Percentiles rank a stretch among this genome's conserved stretches.
phyloP scores from a whole-genome alignment of 1,140 invertebrate species.

The Sminthurinus signatus region DNA sequence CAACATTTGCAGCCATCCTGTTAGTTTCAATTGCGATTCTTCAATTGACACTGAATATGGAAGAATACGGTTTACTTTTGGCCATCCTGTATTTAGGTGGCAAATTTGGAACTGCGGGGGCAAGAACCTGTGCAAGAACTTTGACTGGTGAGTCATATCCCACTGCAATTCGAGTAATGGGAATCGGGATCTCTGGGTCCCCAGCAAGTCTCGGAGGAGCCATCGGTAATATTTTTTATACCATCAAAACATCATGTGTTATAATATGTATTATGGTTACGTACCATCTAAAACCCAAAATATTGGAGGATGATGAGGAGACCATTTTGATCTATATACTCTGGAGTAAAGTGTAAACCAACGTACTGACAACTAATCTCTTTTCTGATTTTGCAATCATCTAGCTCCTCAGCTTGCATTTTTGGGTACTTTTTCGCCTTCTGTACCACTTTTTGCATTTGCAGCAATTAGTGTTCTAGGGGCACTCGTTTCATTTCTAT shows the following conservation, averaged over 20 bases:
- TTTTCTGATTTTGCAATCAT: no score
- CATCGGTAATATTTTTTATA: neutral
- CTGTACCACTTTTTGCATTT: slow-evolving; percentile 30
- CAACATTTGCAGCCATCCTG: slow-evolving; percentile 21
- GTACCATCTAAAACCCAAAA: no score
- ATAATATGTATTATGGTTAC: no score
- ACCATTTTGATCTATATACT: no score
- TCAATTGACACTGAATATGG: slow-evolving; percentile 9
- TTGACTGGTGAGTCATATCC: slow-evolving; percentile 18
- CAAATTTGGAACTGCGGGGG: slow-evolving; percentile 16
- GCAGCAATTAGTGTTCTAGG: slow-evolving; percentile 20
- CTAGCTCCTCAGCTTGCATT: slow-evolving; percentile 1
- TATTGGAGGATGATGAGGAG: no score
- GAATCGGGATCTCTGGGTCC: slow-evolving; percentile 16
- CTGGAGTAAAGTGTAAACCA: no score
- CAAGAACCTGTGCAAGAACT: slow-evolving; percentile 5
- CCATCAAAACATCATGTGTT: no score
- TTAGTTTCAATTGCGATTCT: slow-evolving; percentile 17
- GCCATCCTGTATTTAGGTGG: slow-evolving; percentile 17
- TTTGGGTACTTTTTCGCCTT: slow-evolving; percentile 14
- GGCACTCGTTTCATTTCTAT: slow-evolving; percentile 27
- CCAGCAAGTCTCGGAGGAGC: slow-evolving; percentile 13
- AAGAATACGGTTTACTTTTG: neutral
- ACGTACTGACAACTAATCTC: no score
- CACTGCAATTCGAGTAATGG: slow-evolving; percentile 10